A percentile compares a stretch with the other conserved stretches of the same genome.
These are phyloP conservation scores for Coregonus clupeaformis DNA, from an alignment of 2,113 vertebrate species.

Conservation along the genomic window DNA sequence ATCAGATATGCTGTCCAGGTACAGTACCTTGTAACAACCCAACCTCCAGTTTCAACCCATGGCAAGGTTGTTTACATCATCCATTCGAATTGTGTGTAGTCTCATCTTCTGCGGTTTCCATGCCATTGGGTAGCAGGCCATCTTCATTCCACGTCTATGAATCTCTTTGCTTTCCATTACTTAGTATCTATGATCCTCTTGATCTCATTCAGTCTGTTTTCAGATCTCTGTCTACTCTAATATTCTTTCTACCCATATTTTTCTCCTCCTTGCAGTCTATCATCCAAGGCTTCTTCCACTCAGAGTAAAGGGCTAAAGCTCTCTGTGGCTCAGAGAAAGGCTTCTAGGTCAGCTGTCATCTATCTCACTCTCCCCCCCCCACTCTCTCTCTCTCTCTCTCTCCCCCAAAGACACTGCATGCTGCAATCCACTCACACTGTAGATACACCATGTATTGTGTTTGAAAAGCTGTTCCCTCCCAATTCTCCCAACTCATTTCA, in stretches of 20 bases:
- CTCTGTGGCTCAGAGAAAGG: slow-evolving; percentile 9
- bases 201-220: background rate
- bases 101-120: no score
- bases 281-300: background rate
- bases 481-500: background rate
- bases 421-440: background rate
- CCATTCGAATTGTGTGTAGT: no score
- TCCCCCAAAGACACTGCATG: slow-evolving; percentile 9
- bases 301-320: slow-evolving; percentile 2
- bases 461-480: no score
- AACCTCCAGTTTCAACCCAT: no score
- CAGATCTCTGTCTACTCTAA: background rate
- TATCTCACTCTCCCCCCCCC: background rate
- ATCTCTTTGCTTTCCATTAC: background rate
- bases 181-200: slow-evolving; percentile 1
- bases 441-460: background rate
- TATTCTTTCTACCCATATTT: background rate
- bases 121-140: no score
- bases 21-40: slow-evolving; percentile 6
- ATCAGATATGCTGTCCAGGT: slow-evolving; percentile 88
- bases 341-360: slow-evolving; percentile 5
- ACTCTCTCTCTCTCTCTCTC: background rate
- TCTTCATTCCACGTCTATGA: no score
- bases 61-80: no score
- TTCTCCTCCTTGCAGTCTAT: slow-evolving; percentile 7